Conservation (phyloP, 2,113 vertebrate genomes). For the Ctenodactylus gundi region DNA sequence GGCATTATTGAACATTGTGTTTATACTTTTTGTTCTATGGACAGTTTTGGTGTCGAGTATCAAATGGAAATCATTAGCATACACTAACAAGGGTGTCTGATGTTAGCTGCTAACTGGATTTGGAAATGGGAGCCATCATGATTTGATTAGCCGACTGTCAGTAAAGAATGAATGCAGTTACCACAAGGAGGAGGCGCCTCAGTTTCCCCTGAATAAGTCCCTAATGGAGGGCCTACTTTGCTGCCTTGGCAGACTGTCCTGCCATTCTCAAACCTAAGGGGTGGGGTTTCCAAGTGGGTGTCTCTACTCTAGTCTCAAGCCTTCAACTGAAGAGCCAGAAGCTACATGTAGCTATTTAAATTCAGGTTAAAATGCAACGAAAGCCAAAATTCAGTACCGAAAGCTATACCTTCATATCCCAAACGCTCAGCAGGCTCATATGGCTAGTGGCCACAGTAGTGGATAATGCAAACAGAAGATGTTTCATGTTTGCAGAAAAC, state of each 20-base stretch:
- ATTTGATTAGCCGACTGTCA: not conserved
- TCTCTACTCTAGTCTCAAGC: not conserved
- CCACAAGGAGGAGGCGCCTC: not conserved
- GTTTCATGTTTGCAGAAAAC: not conserved
- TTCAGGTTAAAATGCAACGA: not conserved
- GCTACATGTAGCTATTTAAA: not conserved
- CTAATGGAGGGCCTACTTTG: constrained; percentile 8
- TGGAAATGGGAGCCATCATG: not conserved
- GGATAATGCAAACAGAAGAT: not conserved
- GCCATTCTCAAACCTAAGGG: not conserved
- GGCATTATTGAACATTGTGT: constrained; percentile 72
- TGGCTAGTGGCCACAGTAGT: not conserved
- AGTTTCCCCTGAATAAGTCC: constrained; percentile 34
- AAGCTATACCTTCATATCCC: not conserved
- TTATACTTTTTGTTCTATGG: constrained; percentile 68
- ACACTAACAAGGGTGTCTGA: constrained; percentile 65
- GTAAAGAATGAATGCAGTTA: not conserved
- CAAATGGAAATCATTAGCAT: constrained; percentile 66
- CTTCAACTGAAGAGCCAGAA: not conserved
- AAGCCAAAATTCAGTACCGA: not conserved
- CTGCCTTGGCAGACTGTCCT: constrained; percentile 22
- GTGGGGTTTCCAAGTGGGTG: not conserved
- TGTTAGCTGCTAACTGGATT: constrained; percentile 50
- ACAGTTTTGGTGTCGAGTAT: constrained; percentile 74
- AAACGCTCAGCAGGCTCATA: no score